A percentile compares a stretch with the other conserved stretches of the same genome.
phyloP scores from a whole-genome alignment of 2,797 vertebrate species.

The Austrolebias charrua region DNA sequence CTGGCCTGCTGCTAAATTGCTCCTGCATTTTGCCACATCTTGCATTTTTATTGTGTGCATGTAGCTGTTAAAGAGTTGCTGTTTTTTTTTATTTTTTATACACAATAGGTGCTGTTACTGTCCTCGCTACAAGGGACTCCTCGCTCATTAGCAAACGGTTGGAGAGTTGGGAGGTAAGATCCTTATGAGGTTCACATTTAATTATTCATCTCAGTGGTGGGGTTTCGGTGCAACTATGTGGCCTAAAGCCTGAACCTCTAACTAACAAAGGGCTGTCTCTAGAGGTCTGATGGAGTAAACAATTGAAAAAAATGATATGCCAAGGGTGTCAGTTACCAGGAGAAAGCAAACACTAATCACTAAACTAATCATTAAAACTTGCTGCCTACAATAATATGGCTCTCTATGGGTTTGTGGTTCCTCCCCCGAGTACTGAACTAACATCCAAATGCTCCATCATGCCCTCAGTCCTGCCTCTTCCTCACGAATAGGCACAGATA shows the following conservation, averaged over 20 bases:
- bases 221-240: slow-evolving; percentile 72
- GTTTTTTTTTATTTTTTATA: slow-evolving; percentile 66
- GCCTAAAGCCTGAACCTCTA: slow-evolving; percentile 71
- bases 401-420: slow-evolving; percentile 58
- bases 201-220: slow-evolving; percentile 81
- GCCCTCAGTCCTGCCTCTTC: slow-evolving; percentile 43
- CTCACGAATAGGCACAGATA: slow-evolving; percentile 50
- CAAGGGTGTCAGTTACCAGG: slow-evolving; percentile 67
- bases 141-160: slow-evolving; percentile 82
- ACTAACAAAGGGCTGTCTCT: slow-evolving; percentile 76
- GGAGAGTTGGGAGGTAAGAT: slow-evolving; percentile 68
- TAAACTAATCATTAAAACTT: slow-evolving; percentile 76
- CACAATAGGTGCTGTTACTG: slow-evolving; percentile 63
- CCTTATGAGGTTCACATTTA: slow-evolving; percentile 76
- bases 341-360: slow-evolving; percentile 74
- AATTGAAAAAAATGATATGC: slow-evolving; percentile 67
- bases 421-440: slow-evolving; percentile 61
- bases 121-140: slow-evolving; percentile 62
- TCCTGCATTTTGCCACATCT: slow-evolving; percentile 50
- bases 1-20: slow-evolving; percentile 68
- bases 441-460: slow-evolving; percentile 63
- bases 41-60: slow-evolving; percentile 46
- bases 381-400: slow-evolving; percentile 54
- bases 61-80: slow-evolving; percentile 55
- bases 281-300: slow-evolving; percentile 74